Evolutionary conservation across 2,888 invertebrate species (phyloP).

Genomic region (Maniola hyperantus): DNA sequence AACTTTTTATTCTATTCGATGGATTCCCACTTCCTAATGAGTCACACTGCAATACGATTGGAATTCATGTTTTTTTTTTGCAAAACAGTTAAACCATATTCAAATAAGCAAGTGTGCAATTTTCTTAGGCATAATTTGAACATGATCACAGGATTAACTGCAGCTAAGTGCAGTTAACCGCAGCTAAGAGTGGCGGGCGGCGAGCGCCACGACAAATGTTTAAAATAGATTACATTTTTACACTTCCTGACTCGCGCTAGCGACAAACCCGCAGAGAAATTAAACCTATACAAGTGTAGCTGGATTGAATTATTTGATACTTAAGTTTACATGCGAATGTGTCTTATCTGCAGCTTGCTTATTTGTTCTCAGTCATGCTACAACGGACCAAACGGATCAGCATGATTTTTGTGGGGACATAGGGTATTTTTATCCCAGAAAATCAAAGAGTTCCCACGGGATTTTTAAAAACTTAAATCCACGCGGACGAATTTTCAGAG

Average conservation of each 20-base stretch:
- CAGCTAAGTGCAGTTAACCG: conserved; percentile 36
- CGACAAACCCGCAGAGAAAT: conserved; percentile 67
- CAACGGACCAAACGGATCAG: too few species aligned
- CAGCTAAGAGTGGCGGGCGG: conserved; percentile 54
- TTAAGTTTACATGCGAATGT: conserved; percentile 20
- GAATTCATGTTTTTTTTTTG: too few species aligned
- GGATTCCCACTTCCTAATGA: too few species aligned
- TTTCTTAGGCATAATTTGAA: conserved; percentile 15
- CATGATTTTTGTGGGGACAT: too few species aligned
- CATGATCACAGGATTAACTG: conserved; percentile 7
- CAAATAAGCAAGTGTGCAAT: background rate
- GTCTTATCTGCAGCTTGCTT: too few species aligned
- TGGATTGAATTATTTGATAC: conserved; percentile 41
- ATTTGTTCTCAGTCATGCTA: background rate
- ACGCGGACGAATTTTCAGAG: too few species aligned
- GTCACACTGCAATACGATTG: too few species aligned
- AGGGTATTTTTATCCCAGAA: too few species aligned
- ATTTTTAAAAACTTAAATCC: too few species aligned
- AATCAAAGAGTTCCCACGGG: too few species aligned
- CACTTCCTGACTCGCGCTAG: conserved; percentile 65
- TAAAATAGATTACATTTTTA: conserved; percentile 80
- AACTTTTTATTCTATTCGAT: too few species aligned
- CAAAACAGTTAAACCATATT: background rate
- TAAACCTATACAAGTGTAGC: conserved; percentile 46
- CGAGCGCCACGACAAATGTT: conserved; percentile 67